Base-by-base conservation (phyloP, 2,797 vertebrate genomes). In the Craterocephalus amniculus region DNA sequence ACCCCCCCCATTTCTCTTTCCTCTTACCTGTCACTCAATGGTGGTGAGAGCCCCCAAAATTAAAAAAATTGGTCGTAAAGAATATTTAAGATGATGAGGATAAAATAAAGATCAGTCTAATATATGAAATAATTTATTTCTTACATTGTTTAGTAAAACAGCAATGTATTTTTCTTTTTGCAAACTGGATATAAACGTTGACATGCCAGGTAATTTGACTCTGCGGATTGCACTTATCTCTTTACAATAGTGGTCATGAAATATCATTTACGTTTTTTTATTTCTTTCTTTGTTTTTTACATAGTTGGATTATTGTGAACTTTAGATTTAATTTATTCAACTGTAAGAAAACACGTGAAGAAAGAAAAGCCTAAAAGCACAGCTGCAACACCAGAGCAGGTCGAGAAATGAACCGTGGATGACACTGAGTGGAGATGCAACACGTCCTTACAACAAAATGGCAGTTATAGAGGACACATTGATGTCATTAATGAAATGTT, bases 151-250 rank as follows among this genome's bases (percentile, higher is more conserved):
- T 85, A 84, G 72, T 87, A 87, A 90, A 92, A 91, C 87, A 81
- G 72, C 78, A 84, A 86, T 81, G 70, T 82, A 72, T 48, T 84
- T 87, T 89, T 90, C 88, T 92, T 91, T 91, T 92, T 93, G 90
- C 90, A 93, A 94, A 94, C 89, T 89, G 89, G 91, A 91, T 94
- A 92, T 78, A 94, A 94, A 94, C 79, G 57, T 90, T 87, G 83
- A 89, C 92, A 92, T 94, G 92, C 93, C 89, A 54, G 81, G 82
- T 84, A 74, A 48, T 84, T 86, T 83, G 89, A 91, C 71, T 67
- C 66, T 16, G 78, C 83, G 75, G 72, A 75, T 65, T 73, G 72
- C 76, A 81, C 80, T 78, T 73, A 78, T 83, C 13, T 43, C 5
- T 83, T 63, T 90, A 87, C 70, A 81, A 66, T 73, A 79, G 76